Evolutionary conservation across 2,888 invertebrate species (phyloP), one percentile per base, ranked within the genome.

Genomic region (Nezara viridula): DNA sequence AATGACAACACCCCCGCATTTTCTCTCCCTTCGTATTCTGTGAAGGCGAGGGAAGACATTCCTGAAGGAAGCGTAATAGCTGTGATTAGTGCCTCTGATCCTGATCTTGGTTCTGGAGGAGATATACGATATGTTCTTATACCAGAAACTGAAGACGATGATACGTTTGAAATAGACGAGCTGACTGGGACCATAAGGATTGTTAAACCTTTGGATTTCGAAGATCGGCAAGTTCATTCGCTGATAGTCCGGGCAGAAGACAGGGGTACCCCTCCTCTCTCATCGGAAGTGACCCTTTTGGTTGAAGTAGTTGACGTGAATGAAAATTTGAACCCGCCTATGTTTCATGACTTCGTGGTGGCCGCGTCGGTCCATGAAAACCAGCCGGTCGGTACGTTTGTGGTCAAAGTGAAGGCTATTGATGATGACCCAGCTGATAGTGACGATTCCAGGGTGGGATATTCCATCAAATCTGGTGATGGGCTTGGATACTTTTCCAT

Each of bases 231-330:
- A 93, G 95, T 98, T 91, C 98, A 98, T 94, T 97, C 97, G 91
- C 94, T 99, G 91, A 96, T 96, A 89, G 96, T 98, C 89, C 95
- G 96, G 90, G 98, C 98, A 1, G 95, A 95, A 86, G 98, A 99
- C 93, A 95, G 95, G 52, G 99, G 98, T 0, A 95, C 95, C 89
- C 98, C 98, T 0, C 94, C 97, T 9, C 93, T 98, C 91, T 95
- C 95, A 90, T 95, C 97, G 1, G 96, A 96, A 92, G 96, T 97
- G 90, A 95, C 96, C 90, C 95, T 99, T 55, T 95, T 96, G 88
- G 95, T 99, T 89, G 97, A 98, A 93, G 95, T 98, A 90, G 96
- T 97, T 91, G 98, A 99, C 93, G 98, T 98, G 32, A 98, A 99
- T 93, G 98, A 98, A 93, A 98, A 98, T 93, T 94, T 95, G 89